A percentile compares a stretch with the other conserved stretches of the same genome.
Evolutionary conservation across 2,888 invertebrate species (phyloP).

Genomic region (Drosophila helvetica): DNA sequence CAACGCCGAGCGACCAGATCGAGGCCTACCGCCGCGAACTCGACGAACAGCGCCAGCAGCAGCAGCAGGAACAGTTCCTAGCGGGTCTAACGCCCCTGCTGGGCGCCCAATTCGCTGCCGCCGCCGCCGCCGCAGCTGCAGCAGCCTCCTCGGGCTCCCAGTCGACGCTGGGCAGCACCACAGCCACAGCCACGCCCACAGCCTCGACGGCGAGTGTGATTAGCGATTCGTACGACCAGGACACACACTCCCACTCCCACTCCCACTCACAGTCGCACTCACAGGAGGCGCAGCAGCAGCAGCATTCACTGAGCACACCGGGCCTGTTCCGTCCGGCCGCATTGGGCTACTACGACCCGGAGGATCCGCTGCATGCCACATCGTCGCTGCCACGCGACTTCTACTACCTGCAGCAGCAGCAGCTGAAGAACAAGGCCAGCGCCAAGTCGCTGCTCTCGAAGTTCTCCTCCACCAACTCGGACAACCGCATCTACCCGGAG

Average conservation of each 20-base stretch:
- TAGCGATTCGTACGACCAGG: slow-evolving; percentile 76
- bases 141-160: slow-evolving; percentile 60
- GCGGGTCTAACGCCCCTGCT: slow-evolving; percentile 80
- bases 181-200: slow-evolving; percentile 70
- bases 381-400: slow-evolving; percentile 82
- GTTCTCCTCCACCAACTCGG: slow-evolving; percentile 78
- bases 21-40: slow-evolving; percentile 83
- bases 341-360: slow-evolving; percentile 70
- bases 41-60: slow-evolving; percentile 83
- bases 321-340: slow-evolving; percentile 66
- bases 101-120: slow-evolving; percentile 77
- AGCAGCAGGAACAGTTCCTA: slow-evolving; percentile 82
- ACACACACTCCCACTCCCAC: slow-evolving; percentile 49
- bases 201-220: slow-evolving; percentile 80
- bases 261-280: slow-evolving; percentile 52
- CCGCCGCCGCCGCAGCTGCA: slow-evolving; percentile 65
- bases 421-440: slow-evolving; percentile 81
- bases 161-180: slow-evolving; percentile 70
- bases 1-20: slow-evolving; percentile 82
- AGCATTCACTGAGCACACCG: slow-evolving; percentile 69
- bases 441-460: slow-evolving; percentile 81
- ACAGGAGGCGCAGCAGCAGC: slow-evolving; percentile 58
- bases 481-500: slow-evolving; percentile 82
- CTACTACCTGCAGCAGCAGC: slow-evolving; percentile 82
- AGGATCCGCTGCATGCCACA: slow-evolving; percentile 72